Evolutionary conservation across 2,888 invertebrate genomes (phyloP), one percentile per base, ranked within the genome.

Genomic region (Drosophila phalerata): DNA sequence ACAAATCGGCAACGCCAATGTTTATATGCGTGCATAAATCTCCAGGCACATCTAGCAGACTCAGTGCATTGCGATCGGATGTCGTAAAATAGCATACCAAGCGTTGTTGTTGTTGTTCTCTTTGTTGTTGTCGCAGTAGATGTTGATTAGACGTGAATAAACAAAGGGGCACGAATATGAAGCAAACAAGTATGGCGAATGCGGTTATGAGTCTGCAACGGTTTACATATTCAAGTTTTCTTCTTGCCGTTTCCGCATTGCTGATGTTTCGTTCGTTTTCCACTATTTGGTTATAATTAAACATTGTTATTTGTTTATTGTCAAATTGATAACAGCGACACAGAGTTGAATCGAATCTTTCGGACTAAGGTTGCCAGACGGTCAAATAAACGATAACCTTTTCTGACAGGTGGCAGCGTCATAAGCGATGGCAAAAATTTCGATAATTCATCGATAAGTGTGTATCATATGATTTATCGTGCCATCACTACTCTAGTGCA

Each of bases 21-120:
- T 96, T 96, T 69, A 97, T 94, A 92, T 97, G 97, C 1, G 97
- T 97, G 91, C 97, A 98, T 63, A 97, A 93, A 81, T 94, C 92
- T 25, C 96, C 94, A 89, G 96, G 95, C 32, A 97, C 94, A 80
- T 94, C 92, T 37, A 92, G 89, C 6, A 96, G 94, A 84, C 92
- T 90, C 58, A 96, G 92, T 69, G 78, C 60, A 28, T 81, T 40
- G 5, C 4, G 6, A 0, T 55, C 64, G 6, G 51, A 28, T 11
- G 62, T 52, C 17, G 45, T 32, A 5, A 47, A 79, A 42, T 83
- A 83, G 52, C 83, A 83, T 1, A 83, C 83, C 40, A 83, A 30
- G 1, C 70, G 76, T 25, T 87, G 75, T 42, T 45, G 75, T 42
- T 45, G 19, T 45, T 40, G 22, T 38, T 34, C 15, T 32, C 15